Evolutionary conservation across 2,888 invertebrate species (phyloP), one percentile per base, ranked within the genome.

Genomic region (Aquatica leii): DNA sequence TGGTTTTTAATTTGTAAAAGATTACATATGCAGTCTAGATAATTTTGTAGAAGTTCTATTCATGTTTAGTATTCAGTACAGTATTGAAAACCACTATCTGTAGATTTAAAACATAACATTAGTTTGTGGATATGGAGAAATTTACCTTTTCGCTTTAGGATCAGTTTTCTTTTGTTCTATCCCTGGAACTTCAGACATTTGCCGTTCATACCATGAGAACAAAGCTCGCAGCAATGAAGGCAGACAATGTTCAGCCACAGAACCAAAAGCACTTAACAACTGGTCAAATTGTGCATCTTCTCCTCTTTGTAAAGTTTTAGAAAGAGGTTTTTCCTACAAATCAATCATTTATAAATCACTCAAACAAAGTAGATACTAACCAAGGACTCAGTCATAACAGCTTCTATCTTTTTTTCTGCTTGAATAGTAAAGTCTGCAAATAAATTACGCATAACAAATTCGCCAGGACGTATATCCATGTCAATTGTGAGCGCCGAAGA

Each of bases 261-360:
- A 93, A 12, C 97, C 95, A 76, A 98, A 91, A 0, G 97, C 94
- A 53, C 91, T 92, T 49, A 98, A 83, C 41, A 98, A 85, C 82
- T 98, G 96, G 82, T 99, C 98, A 77, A 99, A 92, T 72, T 96
- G 94, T 6, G 90, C 84, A 83, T 99, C 98, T 84, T 99, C 98
- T 8, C 98, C 98, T 68, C 97, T 87, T 83, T 98, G 98, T 58
- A 99, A 82, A 1, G 95, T 90, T 85, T 98, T 98, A 21, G 96
- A 95, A 35, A 99, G 82, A n/a, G 94, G 92, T 78, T 95, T 95
- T 78, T 98, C 98, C 90, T 94, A 75, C 17, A 17, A 48, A 21
- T n/a, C n/a, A 48, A 9, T 15, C 8, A 48, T 20, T 48, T 24
- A 4, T 48, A 41, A 40, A 58, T 37, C 12, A n/a, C n/a, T n/a